Evolutionary conservation across 2,888 invertebrate genomes (phyloP), one percentile per base, ranked within the genome.

Genomic region (Drosophila ezoana): DNA sequence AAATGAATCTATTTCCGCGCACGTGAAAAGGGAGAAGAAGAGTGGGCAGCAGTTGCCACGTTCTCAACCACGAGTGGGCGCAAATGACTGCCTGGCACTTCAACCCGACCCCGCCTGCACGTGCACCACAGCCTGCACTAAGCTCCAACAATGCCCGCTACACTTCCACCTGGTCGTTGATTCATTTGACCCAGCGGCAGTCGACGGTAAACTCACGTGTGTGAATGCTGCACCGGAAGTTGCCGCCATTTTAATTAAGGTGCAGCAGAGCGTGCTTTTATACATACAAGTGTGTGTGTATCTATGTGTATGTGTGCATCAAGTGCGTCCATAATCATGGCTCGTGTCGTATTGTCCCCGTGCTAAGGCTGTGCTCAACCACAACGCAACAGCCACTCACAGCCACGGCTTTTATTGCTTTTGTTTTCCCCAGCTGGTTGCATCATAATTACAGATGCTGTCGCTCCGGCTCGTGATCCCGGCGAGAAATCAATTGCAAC

Each of bases 211-310:
- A 32, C 61, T 70, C 66, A 35, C 54, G 40, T 45, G 45, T 48
- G 54, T 53, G 73, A 61, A 68, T 54, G 59, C 51, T 51, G 52
- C 38, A 63, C 37, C 83, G 70, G 72, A 78, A 76, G 79, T 74
- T 71, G 77, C 72, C 76, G 69, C 71, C 76, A 76, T 79, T 89
- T 89, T 89, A 88, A 89, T 88, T 89, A 87, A 87, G 83, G 80
- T 79, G 79, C 76, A 63, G 59, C 56, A 20, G 52, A 64, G 63
- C 63, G 64, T 44, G 44, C 23, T 20, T 13, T 41, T 44, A 37
- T 51, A 16, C 41, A 10, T 4, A 8, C 28, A 28, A 8, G 23
- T 38, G 38, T 18, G 58, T 38, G 40, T 28, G 70, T 60, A 45
- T 52, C 23, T 32, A 56, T n/a, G 51, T 61, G 65, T 59, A 52